These are phyloP conservation scores for Sialis lutaria DNA, from an alignment of 2,888 invertebrate species.

Conservation along the genomic window DNA sequence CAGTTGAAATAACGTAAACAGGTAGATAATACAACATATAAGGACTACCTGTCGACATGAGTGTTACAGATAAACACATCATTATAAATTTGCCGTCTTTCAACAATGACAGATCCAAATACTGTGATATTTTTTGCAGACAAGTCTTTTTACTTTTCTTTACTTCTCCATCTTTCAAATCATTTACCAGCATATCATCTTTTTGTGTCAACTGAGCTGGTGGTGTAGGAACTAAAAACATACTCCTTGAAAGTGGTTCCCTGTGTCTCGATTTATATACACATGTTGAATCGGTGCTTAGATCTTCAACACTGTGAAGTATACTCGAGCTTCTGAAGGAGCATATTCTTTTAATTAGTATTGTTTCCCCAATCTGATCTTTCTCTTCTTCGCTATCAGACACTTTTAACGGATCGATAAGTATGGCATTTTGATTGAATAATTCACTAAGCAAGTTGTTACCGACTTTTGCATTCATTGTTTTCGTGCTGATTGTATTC, in stretches of 20 bases:
- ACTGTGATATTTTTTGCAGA: constrained; percentile 27
- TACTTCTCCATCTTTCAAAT: constrained; percentile 18
- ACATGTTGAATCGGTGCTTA: constrained; percentile 58
- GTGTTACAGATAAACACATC: constrained; percentile 51
- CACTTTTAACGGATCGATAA: constrained; percentile 17
- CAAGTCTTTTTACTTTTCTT: constrained; percentile 11
- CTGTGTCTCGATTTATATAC: constrained; percentile 41
- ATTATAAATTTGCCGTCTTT: constrained; percentile 51
- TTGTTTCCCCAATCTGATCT: constrained; percentile 34
- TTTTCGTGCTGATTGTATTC: neutral
- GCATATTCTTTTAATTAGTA: constrained; percentile 35
- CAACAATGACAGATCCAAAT: constrained; percentile 48
- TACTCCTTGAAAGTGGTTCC: constrained; percentile 21
- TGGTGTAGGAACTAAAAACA: constrained; percentile 29
- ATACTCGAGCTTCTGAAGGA: constrained; percentile 54
- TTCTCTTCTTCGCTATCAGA: constrained; percentile 33
- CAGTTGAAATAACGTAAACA: constrained; percentile 49
- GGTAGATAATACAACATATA: constrained; percentile 60
- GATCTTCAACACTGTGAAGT: constrained; percentile 55
- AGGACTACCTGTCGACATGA: constrained; percentile 62
- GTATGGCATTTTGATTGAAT: constrained; percentile 20
- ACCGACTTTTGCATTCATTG: neutral
- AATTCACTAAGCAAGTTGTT: constrained; percentile 18
- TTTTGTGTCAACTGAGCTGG: constrained; percentile 21
- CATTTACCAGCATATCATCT: constrained; percentile 14